phyloP scores from a whole-genome alignment of 2,113 vertebrate species.

The Sisor rabdophorus region DNA sequence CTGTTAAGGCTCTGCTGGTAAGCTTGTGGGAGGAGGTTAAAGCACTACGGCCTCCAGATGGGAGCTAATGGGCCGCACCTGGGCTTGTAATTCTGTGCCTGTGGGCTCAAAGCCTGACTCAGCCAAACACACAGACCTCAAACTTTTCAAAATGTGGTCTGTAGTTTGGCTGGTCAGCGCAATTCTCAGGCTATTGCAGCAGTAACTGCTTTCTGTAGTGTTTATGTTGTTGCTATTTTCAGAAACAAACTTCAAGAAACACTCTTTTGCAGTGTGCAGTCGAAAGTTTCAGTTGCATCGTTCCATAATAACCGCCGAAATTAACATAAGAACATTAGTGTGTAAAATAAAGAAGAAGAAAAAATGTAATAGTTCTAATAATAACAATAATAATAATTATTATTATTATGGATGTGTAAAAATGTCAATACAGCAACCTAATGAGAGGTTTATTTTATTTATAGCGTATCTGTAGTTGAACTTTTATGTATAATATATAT shows the following conservation, averaged over 20 bases:
- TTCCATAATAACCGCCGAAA: not conserved
- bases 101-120: constrained; percentile 58
- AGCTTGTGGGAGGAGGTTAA: constrained; percentile 48
- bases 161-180: constrained; percentile 34
- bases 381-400: not conserved
- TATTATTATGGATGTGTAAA: not conserved
- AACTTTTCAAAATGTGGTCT: constrained; percentile 49
- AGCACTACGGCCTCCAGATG: constrained; percentile 65
- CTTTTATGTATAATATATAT: too few species aligned
- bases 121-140: constrained; percentile 53
- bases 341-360: not conserved
- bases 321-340: not conserved
- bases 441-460: too few species aligned
- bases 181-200: constrained; percentile 33
- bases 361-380: too few species aligned
- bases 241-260: not conserved
- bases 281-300: not conserved
- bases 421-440: too few species aligned
- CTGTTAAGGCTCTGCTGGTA: constrained; percentile 50
- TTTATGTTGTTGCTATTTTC: constrained; percentile 18
- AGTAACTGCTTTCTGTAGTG: constrained; percentile 35
- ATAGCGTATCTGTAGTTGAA: too few species aligned
- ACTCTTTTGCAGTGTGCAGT: not conserved
- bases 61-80: constrained; percentile 65
- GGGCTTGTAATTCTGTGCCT: constrained; percentile 51